phyloP scores from a whole-genome alignment of 64 coral and sea anemone genomes.

The Montipora cactus region DNA sequence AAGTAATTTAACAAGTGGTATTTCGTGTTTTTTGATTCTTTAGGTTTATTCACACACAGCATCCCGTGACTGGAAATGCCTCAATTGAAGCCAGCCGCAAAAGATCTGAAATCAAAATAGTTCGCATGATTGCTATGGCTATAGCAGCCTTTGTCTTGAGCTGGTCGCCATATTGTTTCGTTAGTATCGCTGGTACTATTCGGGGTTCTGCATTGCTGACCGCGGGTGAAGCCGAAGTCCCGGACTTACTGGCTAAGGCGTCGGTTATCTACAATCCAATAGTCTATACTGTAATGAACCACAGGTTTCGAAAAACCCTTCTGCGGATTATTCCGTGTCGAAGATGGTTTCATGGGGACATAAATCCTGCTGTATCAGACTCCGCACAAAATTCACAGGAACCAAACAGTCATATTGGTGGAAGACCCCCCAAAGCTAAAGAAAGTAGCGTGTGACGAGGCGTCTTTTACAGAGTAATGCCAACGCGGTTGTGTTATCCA shows the following conservation, averaged over 20 bases:
- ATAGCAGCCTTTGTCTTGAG: conserved; percentile 68
- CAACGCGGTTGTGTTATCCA: too few relatives aligned
- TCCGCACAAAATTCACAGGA: neutral
- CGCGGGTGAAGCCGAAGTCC: conserved; percentile 48
- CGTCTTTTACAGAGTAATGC: too few relatives aligned
- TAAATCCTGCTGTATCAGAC: neutral
- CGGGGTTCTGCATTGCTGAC: conserved; percentile 4
- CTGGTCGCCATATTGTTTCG: conserved; percentile 83
- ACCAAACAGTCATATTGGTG: neutral
- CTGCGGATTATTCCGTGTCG: neutral
- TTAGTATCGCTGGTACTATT: conserved; percentile 55
- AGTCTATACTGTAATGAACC: conserved; percentile 59
- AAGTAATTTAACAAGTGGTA: too few relatives aligned
- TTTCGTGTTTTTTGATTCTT: neutral
- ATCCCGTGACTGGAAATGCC: neutral
- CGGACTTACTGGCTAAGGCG: conserved; percentile 76
- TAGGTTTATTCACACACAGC: conserved; percentile 40
- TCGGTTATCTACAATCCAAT: conserved; percentile 83
- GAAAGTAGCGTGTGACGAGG: neutral
- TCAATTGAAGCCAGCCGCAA: conserved; percentile 17
- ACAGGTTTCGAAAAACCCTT: conserved; percentile 23
- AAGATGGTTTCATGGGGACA: neutral
- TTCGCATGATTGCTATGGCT: conserved; percentile 45
- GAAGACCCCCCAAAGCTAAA: neutral
- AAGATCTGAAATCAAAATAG: conserved; percentile 23